phyloP scores from a whole-genome alignment of 2,797 vertebrate genomes.

The Toxotes lorentzi region DNA sequence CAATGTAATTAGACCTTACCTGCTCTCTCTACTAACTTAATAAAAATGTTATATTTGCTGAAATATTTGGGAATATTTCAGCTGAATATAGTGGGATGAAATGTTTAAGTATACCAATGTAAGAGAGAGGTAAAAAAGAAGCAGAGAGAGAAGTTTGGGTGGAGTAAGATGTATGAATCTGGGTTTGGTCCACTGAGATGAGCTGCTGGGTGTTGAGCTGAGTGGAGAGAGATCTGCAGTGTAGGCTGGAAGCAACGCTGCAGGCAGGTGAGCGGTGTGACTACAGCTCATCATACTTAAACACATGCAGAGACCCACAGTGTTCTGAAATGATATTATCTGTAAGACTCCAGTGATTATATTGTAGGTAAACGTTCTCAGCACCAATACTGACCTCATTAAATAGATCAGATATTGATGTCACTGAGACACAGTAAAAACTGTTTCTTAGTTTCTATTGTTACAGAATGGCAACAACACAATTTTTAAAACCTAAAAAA shows the following conservation, averaged over 20 bases:
- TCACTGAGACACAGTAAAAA: no score
- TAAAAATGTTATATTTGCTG: background rate
- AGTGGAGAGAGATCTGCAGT: constrained; percentile 30
- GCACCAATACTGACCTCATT: no score
- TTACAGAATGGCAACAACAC: no score
- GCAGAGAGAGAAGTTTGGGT: constrained; percentile 1
- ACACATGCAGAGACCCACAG: constrained; percentile 5
- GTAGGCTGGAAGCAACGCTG: constrained; percentile 42
- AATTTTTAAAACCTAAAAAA: no score
- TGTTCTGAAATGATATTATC: no score
- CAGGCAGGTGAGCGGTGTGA: constrained; percentile 42
- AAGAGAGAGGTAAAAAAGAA: background rate
- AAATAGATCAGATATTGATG: no score
- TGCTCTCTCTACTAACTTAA: background rate
- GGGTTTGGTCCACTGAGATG: constrained; percentile 57
- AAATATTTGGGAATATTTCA: constrained; percentile 6
- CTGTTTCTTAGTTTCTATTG: no score
- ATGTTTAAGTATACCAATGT: background rate
- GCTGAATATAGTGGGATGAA: background rate
- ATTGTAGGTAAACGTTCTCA: no score
- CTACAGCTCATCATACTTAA: background rate
- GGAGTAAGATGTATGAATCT: constrained; percentile 44
- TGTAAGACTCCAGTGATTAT: no score
- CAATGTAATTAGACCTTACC: background rate
- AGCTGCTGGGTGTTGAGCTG: constrained; percentile 27